phyloP scores from a whole-genome alignment of 1,140 invertebrate species.

The Meloidogyne chitwoodi region DNA sequence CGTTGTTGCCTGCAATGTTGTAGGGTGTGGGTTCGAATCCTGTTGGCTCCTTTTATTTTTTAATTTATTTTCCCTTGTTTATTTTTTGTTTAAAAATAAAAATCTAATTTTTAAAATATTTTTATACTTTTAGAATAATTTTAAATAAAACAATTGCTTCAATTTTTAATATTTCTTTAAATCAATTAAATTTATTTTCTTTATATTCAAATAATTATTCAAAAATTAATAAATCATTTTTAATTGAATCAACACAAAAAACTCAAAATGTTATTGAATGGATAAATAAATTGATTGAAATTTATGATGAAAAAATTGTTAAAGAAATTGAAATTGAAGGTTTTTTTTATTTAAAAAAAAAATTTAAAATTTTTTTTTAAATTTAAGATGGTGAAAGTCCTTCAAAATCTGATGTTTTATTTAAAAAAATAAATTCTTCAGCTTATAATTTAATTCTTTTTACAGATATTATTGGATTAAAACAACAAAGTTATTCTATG shows the following conservation, averaged over 20 bases:
- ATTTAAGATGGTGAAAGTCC: slow-evolving; percentile 5
- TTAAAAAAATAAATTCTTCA: not conserved
- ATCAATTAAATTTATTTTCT: slow-evolving; percentile 10
- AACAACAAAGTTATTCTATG: not conserved
- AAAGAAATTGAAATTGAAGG: slow-evolving; percentile 14
- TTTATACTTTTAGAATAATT: not conserved
- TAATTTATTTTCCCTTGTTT: not conserved
- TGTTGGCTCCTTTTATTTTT: not conserved
- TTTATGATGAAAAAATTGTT: not conserved
- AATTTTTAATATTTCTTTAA: not conserved
- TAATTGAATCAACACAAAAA: slow-evolving; percentile 2
- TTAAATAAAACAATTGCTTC: not conserved
- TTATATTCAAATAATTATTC: not conserved
- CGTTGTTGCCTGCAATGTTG: not conserved
- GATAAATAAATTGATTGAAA: not conserved
- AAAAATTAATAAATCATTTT: not conserved
- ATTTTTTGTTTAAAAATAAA: not conserved
- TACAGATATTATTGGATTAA: not conserved
- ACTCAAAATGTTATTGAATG: slow-evolving; percentile 4
- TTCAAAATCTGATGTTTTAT: slow-evolving; percentile 9
- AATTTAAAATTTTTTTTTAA: not conserved
- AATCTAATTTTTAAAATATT: not conserved
- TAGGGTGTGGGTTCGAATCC: not conserved
- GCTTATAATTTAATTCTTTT: slow-evolving; percentile 1
- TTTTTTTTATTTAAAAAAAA: not conserved